Base-by-base conservation (phyloP, 2,888 invertebrate species). In the Ectemnius cavifrons region DNA sequence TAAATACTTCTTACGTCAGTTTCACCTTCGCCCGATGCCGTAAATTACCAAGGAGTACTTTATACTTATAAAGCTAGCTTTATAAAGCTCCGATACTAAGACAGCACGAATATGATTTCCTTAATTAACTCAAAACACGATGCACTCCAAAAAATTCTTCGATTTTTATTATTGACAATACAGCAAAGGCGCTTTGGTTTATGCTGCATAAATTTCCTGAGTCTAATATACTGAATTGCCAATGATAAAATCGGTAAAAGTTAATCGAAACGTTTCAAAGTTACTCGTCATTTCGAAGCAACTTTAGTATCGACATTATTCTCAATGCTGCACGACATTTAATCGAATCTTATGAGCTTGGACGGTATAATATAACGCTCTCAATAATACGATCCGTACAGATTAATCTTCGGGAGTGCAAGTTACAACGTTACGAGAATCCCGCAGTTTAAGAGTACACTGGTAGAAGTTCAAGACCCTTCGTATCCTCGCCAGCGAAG, bases 1-100 rank as follows among this genome's bases (percentile, higher is more conserved):
- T 87, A 87, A 88, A 88, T 87, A 87, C 88, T 87, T 87, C 83
- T 85, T 79, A 82, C 73, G 77, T 64, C 78, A 71, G 67, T 80
- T 77, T 69, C 69, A 71, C 73, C 67, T 76, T 71, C 74, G 65
- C 68, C 71, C 68, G 66, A 75, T 63, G 61, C 66, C 69, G 72
- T 61, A 69, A 68, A 68, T 69, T 56, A 63, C 66, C 71, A 77
- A 71, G 66, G 71, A 77, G 37, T 37, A 37, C 5, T 11, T 8
- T 75, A 75, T 75, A 67, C 75, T 16, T 14, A 5, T 5, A 20
- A 6, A 23, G 63, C 23, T 28, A 52, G 63, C 64, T 67, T 74
- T 77, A 75, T 69, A 75, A 77, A 77, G 68, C 75, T 77, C 65
- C 27, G 67, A 62, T 77, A 71, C 5, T 65, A 75, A 75, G 74